Conservation (phyloP, 2,113 vertebrate genomes). For the Zosterops hypoxanthus region DNA sequence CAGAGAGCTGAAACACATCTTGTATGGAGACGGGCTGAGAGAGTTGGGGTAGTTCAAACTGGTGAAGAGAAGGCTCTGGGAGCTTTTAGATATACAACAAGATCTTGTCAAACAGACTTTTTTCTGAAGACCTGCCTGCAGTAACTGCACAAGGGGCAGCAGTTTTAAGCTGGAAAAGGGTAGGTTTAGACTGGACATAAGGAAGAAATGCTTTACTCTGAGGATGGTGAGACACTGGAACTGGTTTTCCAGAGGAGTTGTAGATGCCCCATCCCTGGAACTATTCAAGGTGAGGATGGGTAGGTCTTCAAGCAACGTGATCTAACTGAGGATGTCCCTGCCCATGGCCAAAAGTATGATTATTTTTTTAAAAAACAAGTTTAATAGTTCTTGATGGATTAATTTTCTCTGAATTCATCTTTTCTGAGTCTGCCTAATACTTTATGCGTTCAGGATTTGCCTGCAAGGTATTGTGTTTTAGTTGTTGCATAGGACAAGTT, state of each 20-base stretch:
- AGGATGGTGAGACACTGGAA: background rate
- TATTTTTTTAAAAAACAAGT: background rate
- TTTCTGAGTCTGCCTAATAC: background rate
- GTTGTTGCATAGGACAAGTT: background rate
- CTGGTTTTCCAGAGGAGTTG: background rate
- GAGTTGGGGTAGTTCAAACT: background rate
- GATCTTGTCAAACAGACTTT: background rate
- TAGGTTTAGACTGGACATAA: background rate
- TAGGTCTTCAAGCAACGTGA: rapidly evolving
- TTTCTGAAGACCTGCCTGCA: background rate
- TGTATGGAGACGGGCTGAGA: background rate
- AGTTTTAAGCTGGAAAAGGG: too few relatives aligned
- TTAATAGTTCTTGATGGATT: background rate
- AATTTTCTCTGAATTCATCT: background rate
- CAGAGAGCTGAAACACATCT: background rate
- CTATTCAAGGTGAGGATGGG: background rate
- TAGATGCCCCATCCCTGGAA: background rate
- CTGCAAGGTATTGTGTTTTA: background rate
- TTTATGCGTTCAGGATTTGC: background rate
- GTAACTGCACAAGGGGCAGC: background rate
- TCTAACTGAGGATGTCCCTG: background rate
- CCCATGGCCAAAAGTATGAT: background rate
- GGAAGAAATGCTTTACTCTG: background rate
- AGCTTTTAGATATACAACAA: background rate
- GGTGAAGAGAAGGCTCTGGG: background rate